phyloP scores from a whole-genome alignment of 1,140 invertebrate genomes.

The Laupala kohalensis region DNA sequence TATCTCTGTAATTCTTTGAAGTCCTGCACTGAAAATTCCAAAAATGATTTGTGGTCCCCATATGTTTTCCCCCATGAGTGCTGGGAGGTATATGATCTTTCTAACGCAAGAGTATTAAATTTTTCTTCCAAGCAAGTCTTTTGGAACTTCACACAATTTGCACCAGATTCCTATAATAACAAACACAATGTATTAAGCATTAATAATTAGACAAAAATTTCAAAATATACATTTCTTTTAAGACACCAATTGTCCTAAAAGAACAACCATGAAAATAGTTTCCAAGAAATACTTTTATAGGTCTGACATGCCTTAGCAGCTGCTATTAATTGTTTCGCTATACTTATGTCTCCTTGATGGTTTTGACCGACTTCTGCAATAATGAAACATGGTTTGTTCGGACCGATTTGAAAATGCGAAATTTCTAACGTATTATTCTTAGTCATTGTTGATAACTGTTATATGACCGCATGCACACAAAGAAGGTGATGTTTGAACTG shows the following conservation, averaged over 20 bases:
- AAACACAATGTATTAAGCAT: not conserved
- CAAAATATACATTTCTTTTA: too few species aligned
- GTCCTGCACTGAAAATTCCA: constrained; percentile 55
- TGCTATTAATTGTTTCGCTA: constrained; percentile 54
- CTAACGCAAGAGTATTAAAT: constrained; percentile 50
- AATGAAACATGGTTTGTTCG: constrained; percentile 42
- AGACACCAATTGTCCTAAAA: too few species aligned
- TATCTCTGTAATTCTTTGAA: constrained; percentile 50
- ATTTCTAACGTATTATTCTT: too few species aligned
- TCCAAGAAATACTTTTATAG: not conserved
- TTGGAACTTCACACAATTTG: constrained; percentile 75
- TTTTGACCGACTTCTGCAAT: constrained; percentile 77
- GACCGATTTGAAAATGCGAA: too few species aligned
- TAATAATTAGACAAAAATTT: too few species aligned
- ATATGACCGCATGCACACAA: too few species aligned
- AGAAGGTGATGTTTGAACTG: too few species aligned
- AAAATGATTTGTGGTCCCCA: constrained; percentile 55
- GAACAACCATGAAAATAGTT: not conserved
- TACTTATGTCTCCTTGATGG: constrained; percentile 59
- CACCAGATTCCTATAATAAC: constrained; percentile 45
- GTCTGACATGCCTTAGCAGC: constrained; percentile 38
- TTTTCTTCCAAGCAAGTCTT: constrained; percentile 55
- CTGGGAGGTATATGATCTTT: constrained; percentile 39
- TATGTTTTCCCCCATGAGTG: constrained; percentile 67
- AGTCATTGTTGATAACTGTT: too few species aligned